A percentile compares a stretch with the other conserved stretches of the same genome.
Conservation (phyloP, 2,113 vertebrate species). For the Zosterops borbonicus region DNA sequence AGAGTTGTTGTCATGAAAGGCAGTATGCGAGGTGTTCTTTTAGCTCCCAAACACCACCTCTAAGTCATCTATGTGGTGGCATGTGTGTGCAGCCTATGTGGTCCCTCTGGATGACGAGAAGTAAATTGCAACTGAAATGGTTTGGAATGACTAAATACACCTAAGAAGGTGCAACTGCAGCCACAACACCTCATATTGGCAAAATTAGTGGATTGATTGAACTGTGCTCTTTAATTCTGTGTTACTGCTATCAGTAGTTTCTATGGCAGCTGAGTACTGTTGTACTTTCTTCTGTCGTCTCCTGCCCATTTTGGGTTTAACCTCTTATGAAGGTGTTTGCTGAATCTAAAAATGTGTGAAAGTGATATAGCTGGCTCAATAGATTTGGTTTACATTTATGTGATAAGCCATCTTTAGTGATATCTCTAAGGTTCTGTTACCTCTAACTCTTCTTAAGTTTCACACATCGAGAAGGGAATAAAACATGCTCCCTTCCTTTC, state of each 20-base stretch:
- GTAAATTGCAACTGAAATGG: neutral
- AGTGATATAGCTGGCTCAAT: neutral
- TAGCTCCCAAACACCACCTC: rapidly evolving
- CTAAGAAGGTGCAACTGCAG: neutral
- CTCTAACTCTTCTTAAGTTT: neutral
- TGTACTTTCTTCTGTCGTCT: neutral
- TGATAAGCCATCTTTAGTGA: neutral
- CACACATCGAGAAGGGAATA: neutral
- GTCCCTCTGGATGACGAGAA: neutral
- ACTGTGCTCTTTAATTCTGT: neutral
- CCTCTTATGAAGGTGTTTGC: neutral
- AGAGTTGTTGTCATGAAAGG: neutral
- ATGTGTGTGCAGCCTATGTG: neutral
- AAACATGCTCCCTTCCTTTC: neutral
- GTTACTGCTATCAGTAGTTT: neutral
- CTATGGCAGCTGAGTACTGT: neutral
- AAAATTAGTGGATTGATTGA: neutral
- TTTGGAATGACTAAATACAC: neutral
- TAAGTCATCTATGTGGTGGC: neutral
- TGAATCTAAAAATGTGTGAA: neutral
- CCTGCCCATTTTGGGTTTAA: neutral
- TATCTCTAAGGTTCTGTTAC: neutral
- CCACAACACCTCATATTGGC: neutral
- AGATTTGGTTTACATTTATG: neutral
- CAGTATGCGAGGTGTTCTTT: rapidly evolving